Percentiles rank a stretch among this genome's conserved stretches.
Evolutionary conservation across 1,140 invertebrate genomes (phyloP).

Genomic region (Alviniconcha marisindica): DNA sequence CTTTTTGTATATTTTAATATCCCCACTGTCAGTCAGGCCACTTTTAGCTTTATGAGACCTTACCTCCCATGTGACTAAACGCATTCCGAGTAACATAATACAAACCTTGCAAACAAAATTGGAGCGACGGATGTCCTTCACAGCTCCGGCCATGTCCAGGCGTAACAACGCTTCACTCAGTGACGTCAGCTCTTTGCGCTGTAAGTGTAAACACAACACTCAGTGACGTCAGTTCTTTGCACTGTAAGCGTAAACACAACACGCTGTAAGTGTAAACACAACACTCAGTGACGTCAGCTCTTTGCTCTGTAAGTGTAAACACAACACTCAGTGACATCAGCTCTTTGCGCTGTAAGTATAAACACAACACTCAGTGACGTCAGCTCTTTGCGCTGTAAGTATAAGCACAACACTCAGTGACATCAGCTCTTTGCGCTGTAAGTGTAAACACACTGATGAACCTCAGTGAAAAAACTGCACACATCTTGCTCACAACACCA

Average conservation of each 20-base stretch:
- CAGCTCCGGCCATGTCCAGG: slow-evolving; percentile 95
- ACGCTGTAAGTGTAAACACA: slow-evolving; percentile 93
- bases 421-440: no score
- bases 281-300: not conserved
- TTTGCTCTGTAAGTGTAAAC: no score
- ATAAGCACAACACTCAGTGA: not conserved
- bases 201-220: slow-evolving; percentile 28
- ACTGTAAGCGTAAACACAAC: no score
- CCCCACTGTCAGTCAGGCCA: no score
- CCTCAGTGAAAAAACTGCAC: no score
- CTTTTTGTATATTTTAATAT: no score
- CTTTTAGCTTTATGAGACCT: no score
- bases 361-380: slow-evolving; percentile 97
- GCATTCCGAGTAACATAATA: no score
- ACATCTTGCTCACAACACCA: no score
- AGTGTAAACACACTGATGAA: no score
- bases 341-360: no score
- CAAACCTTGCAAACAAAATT: slow-evolving; percentile 97
- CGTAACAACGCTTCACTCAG: slow-evolving; percentile 95
- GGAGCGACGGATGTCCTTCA: slow-evolving; percentile 94
- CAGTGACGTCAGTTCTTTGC: not conserved
- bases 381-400: slow-evolving; percentile 77
- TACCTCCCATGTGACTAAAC: no score
- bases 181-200: slow-evolving; percentile 84
- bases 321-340: not conserved